These are phyloP conservation scores for Raja brachyura DNA, from an alignment of 2,113 vertebrate species.

Conservation along the genomic window DNA sequence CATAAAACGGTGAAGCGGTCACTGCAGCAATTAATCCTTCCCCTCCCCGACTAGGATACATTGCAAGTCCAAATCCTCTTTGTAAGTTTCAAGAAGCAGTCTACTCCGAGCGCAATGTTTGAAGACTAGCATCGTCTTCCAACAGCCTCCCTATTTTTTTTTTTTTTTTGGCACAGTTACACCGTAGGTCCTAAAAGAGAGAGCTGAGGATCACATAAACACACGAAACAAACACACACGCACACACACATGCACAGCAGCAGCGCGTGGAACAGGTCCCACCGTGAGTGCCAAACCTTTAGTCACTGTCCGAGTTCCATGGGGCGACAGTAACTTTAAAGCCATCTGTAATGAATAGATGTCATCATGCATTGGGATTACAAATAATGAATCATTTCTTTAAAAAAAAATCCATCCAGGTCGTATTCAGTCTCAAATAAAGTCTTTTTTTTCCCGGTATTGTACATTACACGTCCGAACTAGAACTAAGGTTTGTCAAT, in stretches of 20 bases:
- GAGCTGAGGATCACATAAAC: not conserved
- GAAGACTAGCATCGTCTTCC: not conserved
- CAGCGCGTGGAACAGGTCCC: not conserved
- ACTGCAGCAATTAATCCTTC: not conserved
- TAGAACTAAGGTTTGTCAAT: conserved; percentile 86
- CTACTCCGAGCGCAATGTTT: not conserved
- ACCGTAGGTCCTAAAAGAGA: not conserved
- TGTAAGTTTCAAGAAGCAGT: not conserved
- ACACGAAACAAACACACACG: not conserved
- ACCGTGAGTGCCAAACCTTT: not conserved
- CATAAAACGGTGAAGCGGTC: not conserved
- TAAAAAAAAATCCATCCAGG: not conserved
- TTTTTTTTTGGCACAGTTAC: not conserved
- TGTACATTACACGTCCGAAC: conserved; percentile 76
- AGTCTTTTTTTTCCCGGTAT: conserved; percentile 29
- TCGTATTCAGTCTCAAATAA: conserved; percentile 43
- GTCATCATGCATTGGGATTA: conserved; percentile 72
- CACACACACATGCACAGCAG: not conserved
- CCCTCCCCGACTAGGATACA: not conserved
- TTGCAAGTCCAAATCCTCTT: not conserved
- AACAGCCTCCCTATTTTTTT: no score
- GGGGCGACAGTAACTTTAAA: conserved; percentile 45
- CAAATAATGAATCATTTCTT: not conserved
- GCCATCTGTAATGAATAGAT: conserved; percentile 47
- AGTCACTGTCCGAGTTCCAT: not conserved